Evolutionary conservation across 2,797 vertebrate species (phyloP), one percentile per base, ranked within the genome.

Genomic region (Melanotaenia nigrans): DNA sequence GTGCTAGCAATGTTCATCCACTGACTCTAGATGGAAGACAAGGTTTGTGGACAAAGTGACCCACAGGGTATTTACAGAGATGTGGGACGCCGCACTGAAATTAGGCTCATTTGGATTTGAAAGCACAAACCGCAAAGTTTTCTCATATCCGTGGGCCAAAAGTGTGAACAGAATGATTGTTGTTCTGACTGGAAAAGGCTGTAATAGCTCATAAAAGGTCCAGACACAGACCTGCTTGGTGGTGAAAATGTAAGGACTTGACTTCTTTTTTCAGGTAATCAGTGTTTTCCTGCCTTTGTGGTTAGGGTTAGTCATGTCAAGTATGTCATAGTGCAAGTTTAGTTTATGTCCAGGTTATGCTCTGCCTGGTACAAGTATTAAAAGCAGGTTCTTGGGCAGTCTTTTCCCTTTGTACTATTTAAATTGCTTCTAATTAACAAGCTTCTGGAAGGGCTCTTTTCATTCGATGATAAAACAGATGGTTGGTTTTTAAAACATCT

Each of bases 31-130:
- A 68, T 38, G 38, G 59, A 51, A 78, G 59, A 42, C 59, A 58
- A 58, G 69, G 59, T 80, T 73, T 78, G 69, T 71, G 75, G 68
- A 79, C 70, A 64, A 63, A 69, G 49, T 71, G 79, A 82, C 66
- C 54, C 75, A 45, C 78, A 62, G 73, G 57, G 64, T 70, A 74
- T 86, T 79, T 77, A 79, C 77, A 68, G 63, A 70, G 81, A 76
- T 38, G 66, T 77, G 77, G 77, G 79, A 53, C 61, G 72, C 81
- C 77, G 71, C 77, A 82, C 28, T 80, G 77, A 77, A 87, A 87
- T 85, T 63, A 84, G 75, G 61, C 58, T 79, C 61, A 68, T 86
- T 84, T 71, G 30, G 72, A 77, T 85, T 65, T 73, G 54, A 79
- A 65, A 82, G 71, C 73, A 45, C 61, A 73, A 75, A 79, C 82